Base-by-base conservation (phyloP, 2,888 invertebrate species). In the Hypena proboscidalis region DNA sequence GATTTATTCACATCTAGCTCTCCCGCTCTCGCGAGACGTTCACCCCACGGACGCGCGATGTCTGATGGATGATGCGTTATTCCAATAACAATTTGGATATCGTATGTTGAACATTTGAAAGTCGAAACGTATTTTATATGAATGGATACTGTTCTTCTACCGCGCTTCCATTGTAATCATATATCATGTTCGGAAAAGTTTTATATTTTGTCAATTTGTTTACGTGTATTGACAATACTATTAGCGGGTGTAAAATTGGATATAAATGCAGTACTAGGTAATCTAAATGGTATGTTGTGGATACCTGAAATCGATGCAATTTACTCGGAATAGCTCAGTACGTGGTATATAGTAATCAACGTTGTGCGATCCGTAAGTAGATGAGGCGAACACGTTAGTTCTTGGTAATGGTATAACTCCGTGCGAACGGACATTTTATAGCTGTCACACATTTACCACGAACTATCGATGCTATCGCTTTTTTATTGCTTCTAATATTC, bases 31-130 rank as follows among this genome's bases (percentile, higher is more conserved):
- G 59, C 56, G 63, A 68, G 70, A 75, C 63, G 67, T 74, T 81
- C 88, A 85, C 90, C 90, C 89, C 77, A 80, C 70, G 70, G 80
- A 81, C 78, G 80, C 74, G 71, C 71, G 74, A 71, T 77, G 81
- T 75, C 90, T 90, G 90, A 90, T 90, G 88, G 90, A 90, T 90
- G 90, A 88, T 85, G 87, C 90, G 87, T 85, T 90, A 86, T 87
- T 89, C 88, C 87, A 90, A 89, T 88, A 90, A 87, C 86, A 88
- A 85, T 90, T 90, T 88, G 80, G 83, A 83, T 85, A 87, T 85
- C 83, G 84, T 82, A 86, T 87, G 85, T 79, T 80, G 80, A 80
- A 83, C 81, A 84, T 86, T 85, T 82, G 77, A 83, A 78, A 80
- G 78, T 77, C 68, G 71, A 75, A 68, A 55, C 70, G 67, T 65